These are phyloP conservation scores for Trichopoda pennipes DNA, from an alignment of 2,888 invertebrate species.

Conservation along the genomic window DNA sequence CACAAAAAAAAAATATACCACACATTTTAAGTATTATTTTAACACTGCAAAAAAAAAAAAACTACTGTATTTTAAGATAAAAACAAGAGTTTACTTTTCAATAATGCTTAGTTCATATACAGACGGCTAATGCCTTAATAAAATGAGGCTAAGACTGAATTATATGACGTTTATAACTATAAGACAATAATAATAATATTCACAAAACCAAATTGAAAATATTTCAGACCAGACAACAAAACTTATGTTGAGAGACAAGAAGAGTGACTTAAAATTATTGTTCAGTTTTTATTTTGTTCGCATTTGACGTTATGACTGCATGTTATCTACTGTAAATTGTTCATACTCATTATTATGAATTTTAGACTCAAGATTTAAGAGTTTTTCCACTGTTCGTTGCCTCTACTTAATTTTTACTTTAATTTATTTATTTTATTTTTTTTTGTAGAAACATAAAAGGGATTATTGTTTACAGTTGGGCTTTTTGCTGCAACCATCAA, in stretches of 20 bases:
- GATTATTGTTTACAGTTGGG: too few species aligned
- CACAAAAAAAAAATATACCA: not conserved
- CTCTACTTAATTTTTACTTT: slow-evolving; percentile 2
- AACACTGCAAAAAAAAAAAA: slow-evolving; percentile 29
- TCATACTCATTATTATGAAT: slow-evolving; percentile 59
- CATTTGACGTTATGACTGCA: slow-evolving; percentile 45
- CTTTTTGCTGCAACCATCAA: not conserved
- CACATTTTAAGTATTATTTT: slow-evolving; percentile 26
- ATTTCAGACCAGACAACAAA: slow-evolving; percentile 18
- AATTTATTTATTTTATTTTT: not conserved
- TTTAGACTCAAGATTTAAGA: slow-evolving; percentile 45
- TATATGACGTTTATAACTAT: slow-evolving; percentile 66
- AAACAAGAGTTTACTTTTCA: not conserved
- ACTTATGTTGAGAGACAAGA: not conserved
- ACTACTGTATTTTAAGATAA: slow-evolving; percentile 27
- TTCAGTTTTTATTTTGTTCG: slow-evolving; percentile 13
- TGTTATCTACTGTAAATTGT: slow-evolving; percentile 50
- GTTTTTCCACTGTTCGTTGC: not conserved
- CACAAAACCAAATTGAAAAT: slow-evolving; percentile 26
- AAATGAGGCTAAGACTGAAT: slow-evolving; percentile 65
- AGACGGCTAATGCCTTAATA: slow-evolving; percentile 60
- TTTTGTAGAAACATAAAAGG: too few species aligned
- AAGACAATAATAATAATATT: slow-evolving; percentile 57
- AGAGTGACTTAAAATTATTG: slow-evolving; percentile 13
- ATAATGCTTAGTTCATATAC: not conserved